Base-by-base conservation (phyloP, 2,797 vertebrate genomes). In the Gouania willdenowi region DNA sequence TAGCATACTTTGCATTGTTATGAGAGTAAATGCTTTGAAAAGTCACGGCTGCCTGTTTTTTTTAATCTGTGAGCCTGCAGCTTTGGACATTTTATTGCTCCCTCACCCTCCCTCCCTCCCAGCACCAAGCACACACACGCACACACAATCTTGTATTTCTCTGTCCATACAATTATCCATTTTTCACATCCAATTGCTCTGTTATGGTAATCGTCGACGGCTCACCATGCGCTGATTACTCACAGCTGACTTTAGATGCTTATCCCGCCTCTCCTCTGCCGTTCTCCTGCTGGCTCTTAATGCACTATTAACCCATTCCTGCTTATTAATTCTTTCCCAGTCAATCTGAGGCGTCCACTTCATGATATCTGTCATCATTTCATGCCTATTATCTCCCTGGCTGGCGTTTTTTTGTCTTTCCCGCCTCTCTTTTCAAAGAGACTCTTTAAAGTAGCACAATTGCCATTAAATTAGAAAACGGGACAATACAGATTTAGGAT, bases 161-260 rank as follows among this genome's bases (percentile, higher is more conserved):
- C 87, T 92, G 94, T 96, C 93, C 89, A 78, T 89, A 91, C 91
- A 91, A 94, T 97, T 97, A 98, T 89, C 93, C 92, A 95, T 98
- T 97, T 93, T 95, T 98, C 94, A 98, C 94, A 90, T 98, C 92
- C 94, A 98, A 98, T 98, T 98, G 94, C 94, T 97, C 95, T 98
- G 95, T 98, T 97, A 97, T 97, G 94, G 92, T 97, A 95, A 96
- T 98, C 89, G 93, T 93, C 81, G 91, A 92, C 92, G 89, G 89
- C 95, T 89, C 93, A 93, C 94, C 93, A 93, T 93, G 93, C 92
- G 92, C 91, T 95, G 96, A 98, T 98, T 98, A 98, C 94, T 96
- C 95, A 95, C 94, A 96, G 94, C 93, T 96, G 94, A 97, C 93
- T 96, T 94, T 94, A 94, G 94, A 83, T 74, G 74, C 91, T 45